Evolutionary conservation across 2,888 invertebrate species (phyloP).

Genomic region (Dicyrtoma fusca): DNA sequence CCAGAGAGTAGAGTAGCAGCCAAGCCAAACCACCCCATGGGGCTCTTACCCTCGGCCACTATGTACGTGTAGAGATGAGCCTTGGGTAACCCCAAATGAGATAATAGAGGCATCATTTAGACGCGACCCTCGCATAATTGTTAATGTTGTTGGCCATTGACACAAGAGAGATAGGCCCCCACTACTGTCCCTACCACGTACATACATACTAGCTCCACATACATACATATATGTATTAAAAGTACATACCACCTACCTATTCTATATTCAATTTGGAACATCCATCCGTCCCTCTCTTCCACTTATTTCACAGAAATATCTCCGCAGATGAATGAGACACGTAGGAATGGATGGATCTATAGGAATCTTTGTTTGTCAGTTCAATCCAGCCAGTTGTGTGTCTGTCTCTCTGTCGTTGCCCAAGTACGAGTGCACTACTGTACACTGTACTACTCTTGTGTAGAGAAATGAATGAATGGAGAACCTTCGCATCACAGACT

Average conservation of each 20-base stretch:
- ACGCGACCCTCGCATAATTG: slow-evolving; percentile 22
- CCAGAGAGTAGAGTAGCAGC: no score
- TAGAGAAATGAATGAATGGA: slow-evolving; percentile 11
- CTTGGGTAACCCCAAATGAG: slow-evolving; percentile 39
- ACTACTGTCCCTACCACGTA: neutral
- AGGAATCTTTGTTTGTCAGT: slow-evolving; percentile 26
- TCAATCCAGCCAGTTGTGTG: no score
- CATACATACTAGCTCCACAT: no score
- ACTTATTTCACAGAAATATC: no score
- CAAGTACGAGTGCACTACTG: no score
- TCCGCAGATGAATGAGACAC: neutral
- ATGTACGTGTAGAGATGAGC: neutral
- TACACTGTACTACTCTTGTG: no score
- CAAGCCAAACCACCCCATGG: slow-evolving; percentile 10
- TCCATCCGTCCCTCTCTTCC: no score
- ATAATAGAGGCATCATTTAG: slow-evolving; percentile 39
- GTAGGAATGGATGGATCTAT: neutral
- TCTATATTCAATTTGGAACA: no score
- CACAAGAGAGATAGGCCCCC: neutral
- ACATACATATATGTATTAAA: no score
- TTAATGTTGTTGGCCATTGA: neutral
- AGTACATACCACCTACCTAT: no score
- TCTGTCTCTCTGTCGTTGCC: no score
- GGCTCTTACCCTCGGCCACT: slow-evolving; percentile 8
- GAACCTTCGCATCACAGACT: no score